Conservation (phyloP, 2,113 vertebrate species). For the Nyctibius bracteatus region DNA sequence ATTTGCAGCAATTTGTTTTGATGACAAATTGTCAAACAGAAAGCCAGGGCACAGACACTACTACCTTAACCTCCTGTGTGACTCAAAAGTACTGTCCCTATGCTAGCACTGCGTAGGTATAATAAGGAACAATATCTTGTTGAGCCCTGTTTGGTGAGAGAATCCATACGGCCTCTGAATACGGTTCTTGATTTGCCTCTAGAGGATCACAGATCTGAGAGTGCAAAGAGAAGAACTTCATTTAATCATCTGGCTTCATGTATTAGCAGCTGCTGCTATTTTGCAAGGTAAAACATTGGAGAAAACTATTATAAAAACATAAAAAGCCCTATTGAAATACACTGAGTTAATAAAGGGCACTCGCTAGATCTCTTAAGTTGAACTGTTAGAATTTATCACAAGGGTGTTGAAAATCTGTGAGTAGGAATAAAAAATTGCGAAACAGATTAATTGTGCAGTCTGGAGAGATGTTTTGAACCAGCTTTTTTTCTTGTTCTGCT, state of each 20-base stretch:
- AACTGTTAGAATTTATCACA: background rate
- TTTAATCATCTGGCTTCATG: background rate
- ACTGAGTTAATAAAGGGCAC: background rate
- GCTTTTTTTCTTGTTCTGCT: background rate
- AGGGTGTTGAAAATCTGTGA: background rate
- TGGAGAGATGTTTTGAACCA: background rate
- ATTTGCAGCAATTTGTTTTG: slow-evolving; percentile 23
- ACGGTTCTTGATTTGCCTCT: background rate
- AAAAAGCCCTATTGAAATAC: background rate
- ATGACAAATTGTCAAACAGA: background rate
- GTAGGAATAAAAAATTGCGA: background rate
- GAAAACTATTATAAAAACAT: background rate
- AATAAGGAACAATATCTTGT: background rate
- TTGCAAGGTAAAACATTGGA: background rate
- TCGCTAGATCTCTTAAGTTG: background rate
- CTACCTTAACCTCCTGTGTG: background rate
- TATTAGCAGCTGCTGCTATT: background rate
- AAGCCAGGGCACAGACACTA: background rate
- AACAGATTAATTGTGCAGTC: background rate
- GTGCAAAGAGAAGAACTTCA: background rate
- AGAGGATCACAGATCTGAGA: background rate
- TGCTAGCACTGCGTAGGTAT: background rate
- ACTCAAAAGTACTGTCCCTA: background rate
- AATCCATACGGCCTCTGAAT: background rate
- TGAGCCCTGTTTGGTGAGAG: background rate